phyloP scores from a whole-genome alignment of 2,797 vertebrate genomes.

The Oceanodroma leucorhoa region DNA sequence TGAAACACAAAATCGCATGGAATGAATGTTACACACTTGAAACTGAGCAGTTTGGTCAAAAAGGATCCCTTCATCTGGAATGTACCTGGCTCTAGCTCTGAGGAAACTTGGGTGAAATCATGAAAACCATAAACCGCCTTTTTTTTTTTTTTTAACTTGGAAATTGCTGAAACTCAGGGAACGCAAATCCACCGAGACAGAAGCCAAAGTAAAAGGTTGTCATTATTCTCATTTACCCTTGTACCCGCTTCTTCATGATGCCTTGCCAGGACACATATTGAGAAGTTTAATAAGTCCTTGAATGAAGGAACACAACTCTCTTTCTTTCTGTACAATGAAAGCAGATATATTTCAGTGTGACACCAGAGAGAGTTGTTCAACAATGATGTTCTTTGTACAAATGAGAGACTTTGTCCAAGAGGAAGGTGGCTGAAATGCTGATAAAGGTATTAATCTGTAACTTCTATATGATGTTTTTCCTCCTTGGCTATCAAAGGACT shows the following conservation, averaged over 20 bases:
- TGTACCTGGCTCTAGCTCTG: not conserved
- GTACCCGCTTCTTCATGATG: not conserved
- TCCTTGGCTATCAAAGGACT: not conserved
- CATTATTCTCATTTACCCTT: slow-evolving; percentile 2
- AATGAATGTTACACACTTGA: not conserved
- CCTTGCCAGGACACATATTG: not conserved
- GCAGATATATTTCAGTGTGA: not conserved
- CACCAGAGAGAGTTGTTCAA: not conserved
- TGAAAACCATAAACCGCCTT: not conserved
- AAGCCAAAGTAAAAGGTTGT: not conserved
- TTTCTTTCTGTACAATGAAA: not conserved
- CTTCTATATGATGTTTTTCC: not conserved
- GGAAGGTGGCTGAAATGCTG: not conserved
- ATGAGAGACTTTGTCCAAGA: not conserved
- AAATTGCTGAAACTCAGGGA: not conserved
- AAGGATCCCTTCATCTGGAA: not conserved
- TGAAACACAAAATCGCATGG: not conserved
- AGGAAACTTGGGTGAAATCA: not conserved
- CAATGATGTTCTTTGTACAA: not conserved
- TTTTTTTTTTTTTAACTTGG: not conserved
- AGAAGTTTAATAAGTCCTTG: not conserved
- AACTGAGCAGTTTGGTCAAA: not conserved
- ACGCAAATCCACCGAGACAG: not conserved
- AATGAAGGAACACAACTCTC: not conserved
- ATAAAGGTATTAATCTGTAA: not conserved